Evolutionary conservation across 2,797 vertebrate species (phyloP).

Genomic region (Sebastiscus tertius): DNA sequence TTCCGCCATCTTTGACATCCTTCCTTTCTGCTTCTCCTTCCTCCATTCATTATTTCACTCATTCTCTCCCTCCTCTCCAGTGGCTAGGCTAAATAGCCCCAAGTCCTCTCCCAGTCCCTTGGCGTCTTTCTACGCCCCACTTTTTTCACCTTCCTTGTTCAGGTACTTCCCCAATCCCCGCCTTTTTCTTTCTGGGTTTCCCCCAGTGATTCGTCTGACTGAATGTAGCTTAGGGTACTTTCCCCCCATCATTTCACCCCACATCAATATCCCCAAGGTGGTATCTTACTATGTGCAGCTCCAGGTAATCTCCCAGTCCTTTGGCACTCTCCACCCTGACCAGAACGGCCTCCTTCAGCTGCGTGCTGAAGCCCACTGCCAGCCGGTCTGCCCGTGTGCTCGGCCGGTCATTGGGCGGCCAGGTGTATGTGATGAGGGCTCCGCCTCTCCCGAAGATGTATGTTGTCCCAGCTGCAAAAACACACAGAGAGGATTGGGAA

Average conservation of each 20-base stretch:
- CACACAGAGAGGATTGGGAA: not conserved
- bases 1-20: not conserved
- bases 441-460: constrained; percentile 96
- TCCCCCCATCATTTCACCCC: not conserved
- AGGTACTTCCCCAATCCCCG: not conserved
- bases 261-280: not conserved
- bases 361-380: constrained; percentile 96
- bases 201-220: not conserved
- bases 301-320: constrained; percentile 92
- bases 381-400: constrained; percentile 96
- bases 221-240: not conserved
- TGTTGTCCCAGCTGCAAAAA: constrained; percentile 90
- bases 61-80: not conserved
- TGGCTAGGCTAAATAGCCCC: not conserved
- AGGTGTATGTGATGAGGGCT: constrained; percentile 95
- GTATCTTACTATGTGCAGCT: constrained; percentile 93
- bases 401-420: constrained; percentile 96
- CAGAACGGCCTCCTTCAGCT: constrained; percentile 92
- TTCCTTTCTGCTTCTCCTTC: not conserved
- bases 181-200: not conserved
- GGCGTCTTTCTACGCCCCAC: not conserved
- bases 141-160: not conserved
- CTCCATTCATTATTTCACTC: not conserved
- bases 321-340: constrained; percentile 95
- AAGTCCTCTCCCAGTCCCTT: not conserved